Evolutionary conservation across 1,140 invertebrate genomes (phyloP), one percentile per base, ranked within the genome.

Genomic region (Drosophila mauritiana): DNA sequence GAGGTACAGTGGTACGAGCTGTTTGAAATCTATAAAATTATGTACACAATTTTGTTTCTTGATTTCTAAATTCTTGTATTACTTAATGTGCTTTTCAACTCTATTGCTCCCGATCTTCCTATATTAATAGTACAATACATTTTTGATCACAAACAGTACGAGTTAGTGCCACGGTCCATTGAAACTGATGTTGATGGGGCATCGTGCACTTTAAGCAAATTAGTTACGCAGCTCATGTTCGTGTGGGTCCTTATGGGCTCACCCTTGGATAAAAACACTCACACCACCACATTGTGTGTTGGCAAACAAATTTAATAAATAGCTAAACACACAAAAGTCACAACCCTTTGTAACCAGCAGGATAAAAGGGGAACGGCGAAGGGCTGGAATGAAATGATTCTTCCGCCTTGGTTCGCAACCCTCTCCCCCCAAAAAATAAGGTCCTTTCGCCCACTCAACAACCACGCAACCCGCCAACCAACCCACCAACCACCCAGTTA

Each of bases 271-370:
- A 8, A 15, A 31, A 10, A 10, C 61, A 10, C 22, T 10, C 12
- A 6, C 12, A 15, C 15, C 13, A 15, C 40, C 40, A 8, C 40
- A 34, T 36, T 64, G 31, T 55, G 53, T 77, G 63, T 85, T 55
- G 75, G 83, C 79, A 88, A 88, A 88, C 84, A 88, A 88, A 83
- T 88, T 88, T 88, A 88, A 88, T 88, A 88, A 88, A 88, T 88
- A 88, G 84, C 84, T 89, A 84, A 89, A 80, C 73, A 89, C 73
- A 75, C 67, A 73, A 88, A 86, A 86, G 82, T 86, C 83, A 88
- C 83, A 86, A 86, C 83, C 83, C 83, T 86, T 86, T 86, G 83
- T 55, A 75, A 75, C 48, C 37, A 43, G 43, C 22, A 36, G 12
- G 17, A 39, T 12, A 12, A 8, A 34, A 12, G 22, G 22, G 51